Conservation (phyloP, 2,888 invertebrate genomes). For the Entomobrya proxima region DNA sequence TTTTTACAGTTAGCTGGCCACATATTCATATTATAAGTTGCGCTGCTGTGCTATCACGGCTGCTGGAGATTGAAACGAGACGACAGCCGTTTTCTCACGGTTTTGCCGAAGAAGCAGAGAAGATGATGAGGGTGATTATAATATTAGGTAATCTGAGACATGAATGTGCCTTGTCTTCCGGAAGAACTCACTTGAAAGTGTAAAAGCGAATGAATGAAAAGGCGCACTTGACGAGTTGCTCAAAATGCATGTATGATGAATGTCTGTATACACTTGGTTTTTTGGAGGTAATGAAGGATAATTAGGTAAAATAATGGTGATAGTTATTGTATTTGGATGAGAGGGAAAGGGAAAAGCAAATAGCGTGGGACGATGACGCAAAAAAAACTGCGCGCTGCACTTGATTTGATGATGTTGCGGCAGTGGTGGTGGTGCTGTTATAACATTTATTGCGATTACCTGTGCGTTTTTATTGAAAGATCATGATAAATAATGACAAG, state of each 20-base stretch:
- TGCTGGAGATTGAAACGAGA: neutral
- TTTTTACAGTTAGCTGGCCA: slow-evolving; percentile 4
- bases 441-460: neutral
- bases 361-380: slow-evolving; percentile 53
- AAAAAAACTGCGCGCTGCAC: neutral
- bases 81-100: neutral
- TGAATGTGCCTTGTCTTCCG: neutral
- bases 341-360: neutral
- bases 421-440: too few relatives aligned
- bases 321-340: slow-evolving; percentile 26
- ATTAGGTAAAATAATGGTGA: slow-evolving; percentile 46
- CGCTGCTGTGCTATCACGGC: too few relatives aligned
- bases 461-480: slow-evolving; percentile 15
- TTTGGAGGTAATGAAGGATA: slow-evolving; percentile 5
- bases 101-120: neutral
- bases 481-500: slow-evolving; percentile 5
- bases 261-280: too few relatives aligned
- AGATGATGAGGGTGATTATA: neutral
- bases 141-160: neutral
- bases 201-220: neutral
- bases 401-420: slow-evolving; percentile 2
- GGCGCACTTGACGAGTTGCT: neutral
- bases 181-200: neutral
- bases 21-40: too few relatives aligned
- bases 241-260: too few relatives aligned